phyloP scores from a whole-genome alignment of 2,888 invertebrate genomes.

The Taenaris catops region DNA sequence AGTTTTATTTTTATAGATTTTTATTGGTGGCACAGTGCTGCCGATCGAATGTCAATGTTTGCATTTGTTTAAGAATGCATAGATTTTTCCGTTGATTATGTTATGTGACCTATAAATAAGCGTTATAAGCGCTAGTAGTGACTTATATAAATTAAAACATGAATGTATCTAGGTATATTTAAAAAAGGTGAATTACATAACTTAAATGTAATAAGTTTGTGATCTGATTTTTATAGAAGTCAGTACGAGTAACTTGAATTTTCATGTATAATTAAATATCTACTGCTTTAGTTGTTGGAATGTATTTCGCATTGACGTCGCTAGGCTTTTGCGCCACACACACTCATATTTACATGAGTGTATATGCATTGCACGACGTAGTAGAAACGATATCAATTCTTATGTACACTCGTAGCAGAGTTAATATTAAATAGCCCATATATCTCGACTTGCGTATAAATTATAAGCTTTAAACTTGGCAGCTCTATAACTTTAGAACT shows the following conservation, averaged over 20 bases:
- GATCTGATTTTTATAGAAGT: constrained; percentile 58
- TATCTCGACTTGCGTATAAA: too few species aligned
- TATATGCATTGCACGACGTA: too few species aligned
- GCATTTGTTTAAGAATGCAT: constrained; percentile 74
- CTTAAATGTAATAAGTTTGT: constrained; percentile 41
- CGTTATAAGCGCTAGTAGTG: constrained; percentile 38
- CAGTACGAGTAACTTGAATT: constrained; percentile 57
- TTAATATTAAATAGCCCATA: too few species aligned
- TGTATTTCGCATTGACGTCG: constrained; percentile 37
- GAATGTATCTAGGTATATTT: constrained; percentile 21
- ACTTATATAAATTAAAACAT: constrained; percentile 27
- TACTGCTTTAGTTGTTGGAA: constrained; percentile 50
- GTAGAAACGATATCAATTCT: too few species aligned
- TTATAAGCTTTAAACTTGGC: too few species aligned
- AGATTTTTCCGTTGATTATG: constrained; percentile 41
- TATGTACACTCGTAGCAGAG: too few species aligned
- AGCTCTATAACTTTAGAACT: too few species aligned
- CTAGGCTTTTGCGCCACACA: not conserved
- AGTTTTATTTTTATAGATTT: constrained; percentile 56
- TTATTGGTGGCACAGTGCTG: constrained; percentile 44
- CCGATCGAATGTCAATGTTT: constrained; percentile 47
- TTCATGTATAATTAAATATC: constrained; percentile 52
- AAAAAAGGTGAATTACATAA: constrained; percentile 22
- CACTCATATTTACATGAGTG: too few species aligned
- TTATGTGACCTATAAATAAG: constrained; percentile 30